Percentiles rank a stretch among this genome's conserved stretches.
Conservation (phyloP, 1,140 invertebrate genomes). For the Hesperophylax magnus region DNA sequence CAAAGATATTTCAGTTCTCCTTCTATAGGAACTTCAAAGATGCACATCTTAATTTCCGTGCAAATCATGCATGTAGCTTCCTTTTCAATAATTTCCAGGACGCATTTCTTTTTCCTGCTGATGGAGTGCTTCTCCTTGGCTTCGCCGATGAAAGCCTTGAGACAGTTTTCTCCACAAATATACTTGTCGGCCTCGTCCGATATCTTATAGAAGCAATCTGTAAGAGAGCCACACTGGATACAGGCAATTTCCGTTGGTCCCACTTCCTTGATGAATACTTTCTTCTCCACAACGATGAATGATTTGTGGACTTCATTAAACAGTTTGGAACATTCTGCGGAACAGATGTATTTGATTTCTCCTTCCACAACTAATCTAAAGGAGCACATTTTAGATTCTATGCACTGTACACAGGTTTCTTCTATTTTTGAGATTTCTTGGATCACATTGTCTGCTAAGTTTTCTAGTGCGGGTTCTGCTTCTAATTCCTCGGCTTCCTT, state of each 20-base stretch:
- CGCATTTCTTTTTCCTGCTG: conserved; percentile 62
- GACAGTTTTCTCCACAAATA: conserved; percentile 69
- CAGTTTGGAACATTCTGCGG: conserved; percentile 59
- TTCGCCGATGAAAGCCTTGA: conserved; percentile 71
- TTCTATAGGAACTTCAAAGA: conserved; percentile 61
- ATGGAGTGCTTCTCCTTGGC: conserved; percentile 69
- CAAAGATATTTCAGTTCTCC: conserved; percentile 64
- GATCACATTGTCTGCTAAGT: conserved; percentile 62
- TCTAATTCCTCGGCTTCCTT: conserved; percentile 60
- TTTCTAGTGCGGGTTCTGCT: conserved; percentile 52
- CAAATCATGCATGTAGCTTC: conserved; percentile 62
- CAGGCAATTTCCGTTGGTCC: conserved; percentile 61
- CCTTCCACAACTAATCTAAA: conserved; percentile 60
- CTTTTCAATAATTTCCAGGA: conserved; percentile 61
- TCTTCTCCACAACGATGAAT: conserved; percentile 61
- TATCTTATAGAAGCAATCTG: conserved; percentile 71
- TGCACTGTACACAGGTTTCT: conserved; percentile 62
- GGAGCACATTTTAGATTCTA: conserved; percentile 58
- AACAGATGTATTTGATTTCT: conserved; percentile 63
- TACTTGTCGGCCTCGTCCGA: conserved; percentile 69
- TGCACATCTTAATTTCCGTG: conserved; percentile 61
- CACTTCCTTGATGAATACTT: conserved; percentile 67
- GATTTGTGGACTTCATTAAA: conserved; percentile 61
- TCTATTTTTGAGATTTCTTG: conserved; percentile 54
- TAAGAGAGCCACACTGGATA: conserved; percentile 66